phyloP scores from a whole-genome alignment of 2,113 vertebrate genomes.

The Charina bottae region DNA sequence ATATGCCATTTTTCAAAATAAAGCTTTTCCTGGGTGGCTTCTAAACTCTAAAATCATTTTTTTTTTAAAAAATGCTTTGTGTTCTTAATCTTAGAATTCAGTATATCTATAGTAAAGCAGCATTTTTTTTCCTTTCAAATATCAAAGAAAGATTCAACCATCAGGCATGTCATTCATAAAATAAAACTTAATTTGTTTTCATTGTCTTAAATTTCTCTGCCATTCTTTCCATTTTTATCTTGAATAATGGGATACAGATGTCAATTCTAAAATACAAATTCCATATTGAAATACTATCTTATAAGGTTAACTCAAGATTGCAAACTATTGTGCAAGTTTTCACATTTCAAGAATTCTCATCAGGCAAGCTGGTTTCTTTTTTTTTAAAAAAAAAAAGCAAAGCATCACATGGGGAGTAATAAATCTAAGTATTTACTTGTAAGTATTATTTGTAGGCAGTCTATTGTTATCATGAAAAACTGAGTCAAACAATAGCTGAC shows the following conservation, averaged over 20 bases:
- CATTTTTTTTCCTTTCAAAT: not conserved
- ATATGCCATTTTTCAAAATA: not conserved
- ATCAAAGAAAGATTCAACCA: not conserved
- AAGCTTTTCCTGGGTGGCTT: not conserved
- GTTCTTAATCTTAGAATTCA: not conserved
- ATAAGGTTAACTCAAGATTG: not conserved
- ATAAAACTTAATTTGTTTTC: not conserved
- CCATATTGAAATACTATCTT: not conserved
- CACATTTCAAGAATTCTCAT: not conserved
- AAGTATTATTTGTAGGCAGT: not conserved
- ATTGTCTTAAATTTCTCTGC: not conserved
- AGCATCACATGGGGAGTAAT: not conserved
- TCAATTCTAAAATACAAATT: not conserved
- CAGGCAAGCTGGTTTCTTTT: not conserved
- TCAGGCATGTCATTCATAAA: not conserved
- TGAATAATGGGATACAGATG: too few relatives aligned
- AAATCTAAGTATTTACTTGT: not conserved
- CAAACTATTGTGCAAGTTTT: not conserved
- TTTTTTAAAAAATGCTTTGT: not conserved
- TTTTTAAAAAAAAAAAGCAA: not conserved
- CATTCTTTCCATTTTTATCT: not conserved
- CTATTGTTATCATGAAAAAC: not conserved
- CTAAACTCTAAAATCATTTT: not conserved
- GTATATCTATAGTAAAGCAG: not conserved
- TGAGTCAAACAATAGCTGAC: not conserved